Base-by-base conservation (phyloP, 2,888 invertebrate genomes). In the Charanyca ferruginea region DNA sequence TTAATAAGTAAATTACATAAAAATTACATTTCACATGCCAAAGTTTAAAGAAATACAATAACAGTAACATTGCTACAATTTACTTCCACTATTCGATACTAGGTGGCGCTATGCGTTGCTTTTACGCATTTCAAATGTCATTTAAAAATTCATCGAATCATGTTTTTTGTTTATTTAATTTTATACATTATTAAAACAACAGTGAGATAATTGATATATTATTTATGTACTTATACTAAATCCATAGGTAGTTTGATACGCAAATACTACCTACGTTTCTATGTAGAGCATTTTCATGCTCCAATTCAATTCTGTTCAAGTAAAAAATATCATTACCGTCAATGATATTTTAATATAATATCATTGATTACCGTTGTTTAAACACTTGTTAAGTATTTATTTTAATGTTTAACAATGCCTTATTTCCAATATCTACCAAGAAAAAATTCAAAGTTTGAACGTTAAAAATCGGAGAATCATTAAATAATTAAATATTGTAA, bases 81-180 rank as follows among this genome's bases (percentile, higher is more conserved):
- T 47, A 63, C 80, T 47, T 45, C 7, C 22, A 6, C 83, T 80
- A 79, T 44, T 74, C 35, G 32, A 58, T 70, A 70, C 79, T 63
- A 92, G 91, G 88, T 89, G 89, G 89, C 89, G 87, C 62, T 82
- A 57, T 18, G 8, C 18, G 52, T 28, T 4, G 1, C 0, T 2
- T 13, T 38, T 16, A 38, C 16, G 3, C 38, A 38, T 38, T 16
- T 38, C 4, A 38, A 38, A 16, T 11, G 9, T 11, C 9, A 32
- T 32, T 7, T 11, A 32, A 32, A 32, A 32, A 32, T 6, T 25
- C 25, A 25, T 25, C 4, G 6, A 25, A 8, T 28, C 8, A 28
- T 32, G 32, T 2, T 9, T 11, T 32, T 32, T 11, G 32, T 11
- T 32, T 32, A 28, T 8, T 32, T 32, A 8, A 32, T 11, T 8